Evolutionary conservation across 2,113 vertebrate species (phyloP), one percentile per base, ranked within the genome.

Genomic region (Paedocypris sp.): DNA sequence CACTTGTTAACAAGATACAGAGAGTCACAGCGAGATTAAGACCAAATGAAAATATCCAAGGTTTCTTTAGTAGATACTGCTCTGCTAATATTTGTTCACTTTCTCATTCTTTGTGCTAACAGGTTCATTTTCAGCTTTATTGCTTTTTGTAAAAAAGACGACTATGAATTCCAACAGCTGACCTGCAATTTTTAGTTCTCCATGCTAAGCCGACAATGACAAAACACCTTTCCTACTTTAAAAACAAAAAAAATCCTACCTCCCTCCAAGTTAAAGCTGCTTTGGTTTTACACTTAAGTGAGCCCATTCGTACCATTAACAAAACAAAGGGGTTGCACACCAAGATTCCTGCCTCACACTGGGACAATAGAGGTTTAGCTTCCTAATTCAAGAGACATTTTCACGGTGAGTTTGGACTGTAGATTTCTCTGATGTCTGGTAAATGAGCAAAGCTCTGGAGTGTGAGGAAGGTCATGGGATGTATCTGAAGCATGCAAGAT

Each of bases 1-100:
- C 67, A 75, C 81, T 76, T 75, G 79, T 83, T 82, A 83, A 70
- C 76, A 75, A 76, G 73, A 82, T 78, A 80, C 75, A 75, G 73
- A 64, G 73, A 77, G 81, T 85, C 80, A 82, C 25, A 22, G 57
- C 67, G 60, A 68, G 45, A 51, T 20, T 25, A 38, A 29, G 45
- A 25, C 33, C 43, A 23, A 60, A 20, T 6, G 18, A 12, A 51
- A 31, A 51, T 5, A 20, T 23, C 11, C 3, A 26, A 45, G 20
- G 4, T 45, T 50, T 18, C 26, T 46, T 31, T 32, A n/a, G 10
- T 16, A 35, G 26, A 51, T 16, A 20, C 29, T 6, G 16, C 15
- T 33, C 29, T 51, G n/a, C 18, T 51, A 35, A 51, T 33, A 51
- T 35, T 35, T 35, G 28, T n/a, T n/a, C n/a, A n/a, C n/a, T n/a